phyloP scores from a whole-genome alignment of 2,888 invertebrate species.

The Meteorus colon region DNA sequence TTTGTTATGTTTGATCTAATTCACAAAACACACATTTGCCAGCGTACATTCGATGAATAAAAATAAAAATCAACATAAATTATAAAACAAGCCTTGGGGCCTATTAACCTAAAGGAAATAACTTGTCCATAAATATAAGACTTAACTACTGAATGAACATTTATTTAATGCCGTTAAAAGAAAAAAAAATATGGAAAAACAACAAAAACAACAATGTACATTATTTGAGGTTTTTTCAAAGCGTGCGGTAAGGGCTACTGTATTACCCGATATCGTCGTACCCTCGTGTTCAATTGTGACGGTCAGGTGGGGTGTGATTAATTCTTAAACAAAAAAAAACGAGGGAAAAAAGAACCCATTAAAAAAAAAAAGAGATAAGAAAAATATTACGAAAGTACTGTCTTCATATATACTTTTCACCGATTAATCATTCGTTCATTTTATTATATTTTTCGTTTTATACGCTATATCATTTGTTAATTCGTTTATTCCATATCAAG shows the following conservation, averaged over 20 bases:
- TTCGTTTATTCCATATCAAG: slow-evolving; percentile 65
- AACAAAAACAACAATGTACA: slow-evolving; percentile 60
- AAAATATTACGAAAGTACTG: not conserved
- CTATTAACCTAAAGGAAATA: slow-evolving; percentile 67
- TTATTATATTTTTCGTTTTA: slow-evolving; percentile 18
- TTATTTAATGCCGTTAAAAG: slow-evolving; percentile 64
- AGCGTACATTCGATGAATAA: slow-evolving; percentile 53
- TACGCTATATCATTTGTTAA: slow-evolving; percentile 72
- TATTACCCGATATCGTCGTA: slow-evolving; percentile 67
- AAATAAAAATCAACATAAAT: slow-evolving; percentile 59
- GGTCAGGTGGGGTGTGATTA: slow-evolving; percentile 56
- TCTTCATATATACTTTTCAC: not conserved
- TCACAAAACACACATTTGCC: slow-evolving; percentile 52
- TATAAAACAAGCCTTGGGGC: slow-evolving; percentile 62
- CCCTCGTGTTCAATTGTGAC: slow-evolving; percentile 62
- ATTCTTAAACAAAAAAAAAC: slow-evolving; percentile 56
- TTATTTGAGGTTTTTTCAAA: slow-evolving; percentile 64
- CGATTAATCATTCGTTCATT: slow-evolving; percentile 19
- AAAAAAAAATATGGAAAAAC: slow-evolving; percentile 36
- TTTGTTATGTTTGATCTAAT: slow-evolving; percentile 36
- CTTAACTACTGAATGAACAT: slow-evolving; percentile 69
- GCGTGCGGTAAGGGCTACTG: slow-evolving; percentile 67
- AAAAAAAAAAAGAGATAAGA: slow-evolving; percentile 13
- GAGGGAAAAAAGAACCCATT: not conserved
- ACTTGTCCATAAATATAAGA: slow-evolving; percentile 73